Base-by-base conservation (phyloP, 2,888 invertebrate species). In the Pimpla rufipes region DNA sequence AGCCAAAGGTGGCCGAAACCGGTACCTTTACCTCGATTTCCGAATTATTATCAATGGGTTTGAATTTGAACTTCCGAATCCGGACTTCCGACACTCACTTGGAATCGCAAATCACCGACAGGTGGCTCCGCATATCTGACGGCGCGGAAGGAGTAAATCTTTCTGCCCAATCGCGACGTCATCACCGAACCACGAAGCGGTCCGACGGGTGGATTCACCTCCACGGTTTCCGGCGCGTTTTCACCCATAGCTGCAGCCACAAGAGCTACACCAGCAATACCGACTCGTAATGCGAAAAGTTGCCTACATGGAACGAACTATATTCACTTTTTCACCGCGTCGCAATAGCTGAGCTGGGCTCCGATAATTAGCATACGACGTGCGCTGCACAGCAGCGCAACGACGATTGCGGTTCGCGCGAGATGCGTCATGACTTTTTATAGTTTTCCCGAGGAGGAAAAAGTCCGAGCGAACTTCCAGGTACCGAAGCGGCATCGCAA, bases 121-220 rank as follows among this genome's bases (percentile, higher is more conserved):
- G 91, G 90, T 21, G 91, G 81, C 70, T 90, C 87, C 0, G 87
- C 91, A 84, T 89, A 91, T 75, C 89, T 86, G 2, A 91, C 50
- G 6, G 89, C 90, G 6, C 91, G 89, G 57, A 90, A 91, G 1
- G 90, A 84, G 78, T 85, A 88, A 66, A 91, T 89, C 5, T 81
- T 85, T 68, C 80, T 90, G 11, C 89, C 89, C 2, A 87, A 71
- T 57, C 90, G 76, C 8, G 88, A 86, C 5, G 74, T 85, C 86
- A 89, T 87, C 5, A 85, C 23, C 3, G 89, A 89, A 45, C 91
- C 91, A 35, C 85, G 85, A 37, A 90, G 81, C 57, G 35, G 85
- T 5, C 92, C 91, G 80, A 89, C 42, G 74, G 87, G 68, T 8
- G 84, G 62, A 5, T 29, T 23, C 2, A 87, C 81, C 35, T 84